Evolutionary conservation across 2,113 vertebrate genomes (phyloP).

Genomic region (Laterallus jamaicensis): DNA sequence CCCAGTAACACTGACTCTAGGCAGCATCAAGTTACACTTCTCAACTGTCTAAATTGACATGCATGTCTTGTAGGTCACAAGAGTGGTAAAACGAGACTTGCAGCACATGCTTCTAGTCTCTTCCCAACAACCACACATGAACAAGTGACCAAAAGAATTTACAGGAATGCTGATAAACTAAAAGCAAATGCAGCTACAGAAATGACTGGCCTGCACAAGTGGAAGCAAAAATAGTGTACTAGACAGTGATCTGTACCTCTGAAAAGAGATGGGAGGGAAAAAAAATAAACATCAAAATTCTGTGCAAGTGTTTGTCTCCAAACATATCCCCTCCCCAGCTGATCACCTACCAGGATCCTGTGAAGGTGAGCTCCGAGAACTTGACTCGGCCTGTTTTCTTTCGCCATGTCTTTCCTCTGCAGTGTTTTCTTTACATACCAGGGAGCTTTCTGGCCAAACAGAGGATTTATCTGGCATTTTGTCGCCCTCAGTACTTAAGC

Average conservation of each 20-base stretch:
- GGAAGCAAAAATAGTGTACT: neutral
- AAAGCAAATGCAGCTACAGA: neutral
- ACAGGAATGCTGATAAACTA: neutral
- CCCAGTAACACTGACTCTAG: neutral
- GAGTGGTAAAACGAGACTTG: neutral
- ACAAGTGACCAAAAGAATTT: neutral
- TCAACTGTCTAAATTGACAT: neutral
- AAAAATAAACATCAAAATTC: too few species aligned
- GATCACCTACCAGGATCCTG: slow-evolving; percentile 37
- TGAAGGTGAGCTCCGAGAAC: neutral
- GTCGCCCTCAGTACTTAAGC: neutral
- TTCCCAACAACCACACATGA: neutral
- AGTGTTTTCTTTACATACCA: neutral
- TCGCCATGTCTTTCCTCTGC: neutral
- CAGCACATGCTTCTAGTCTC: neutral
- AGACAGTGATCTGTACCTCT: neutral
- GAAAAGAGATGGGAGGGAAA: neutral
- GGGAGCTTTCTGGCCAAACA: neutral
- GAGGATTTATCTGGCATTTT: neutral
- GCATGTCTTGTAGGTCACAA: neutral
- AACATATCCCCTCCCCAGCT: neutral
- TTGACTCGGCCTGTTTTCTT: neutral
- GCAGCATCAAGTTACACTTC: neutral
- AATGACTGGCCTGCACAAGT: neutral
- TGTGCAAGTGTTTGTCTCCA: neutral